A percentile compares a stretch with the other conserved stretches of the same genome.
Evolutionary conservation across 1,140 invertebrate species (phyloP).

Genomic region (Calliopsis andreniformis): DNA sequence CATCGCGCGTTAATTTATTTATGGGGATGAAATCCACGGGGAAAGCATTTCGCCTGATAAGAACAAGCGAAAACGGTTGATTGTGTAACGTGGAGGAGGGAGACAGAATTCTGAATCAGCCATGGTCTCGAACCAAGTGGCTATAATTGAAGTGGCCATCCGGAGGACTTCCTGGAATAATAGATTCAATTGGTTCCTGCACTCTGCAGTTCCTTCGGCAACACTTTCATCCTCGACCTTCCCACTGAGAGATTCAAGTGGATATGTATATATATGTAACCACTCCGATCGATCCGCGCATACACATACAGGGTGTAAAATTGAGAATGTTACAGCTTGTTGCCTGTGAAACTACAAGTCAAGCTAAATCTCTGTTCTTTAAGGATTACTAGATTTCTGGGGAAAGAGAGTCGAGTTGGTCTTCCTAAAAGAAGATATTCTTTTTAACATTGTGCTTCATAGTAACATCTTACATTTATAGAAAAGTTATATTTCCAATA

Average conservation of each 20-base stretch:
- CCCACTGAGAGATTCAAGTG: background rate
- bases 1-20: too few relatives aligned
- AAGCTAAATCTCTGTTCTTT: too few relatives aligned
- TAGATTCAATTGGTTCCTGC: slow-evolving; percentile 33
- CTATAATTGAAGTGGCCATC: slow-evolving; percentile 34
- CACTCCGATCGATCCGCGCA: background rate
- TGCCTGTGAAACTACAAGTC: too few relatives aligned
- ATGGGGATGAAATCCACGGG: background rate
- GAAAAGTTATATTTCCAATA: too few relatives aligned
- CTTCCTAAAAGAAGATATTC: too few relatives aligned
- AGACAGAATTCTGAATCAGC: background rate
- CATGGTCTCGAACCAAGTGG: background rate
- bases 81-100: background rate
- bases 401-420: too few relatives aligned
- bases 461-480: too few relatives aligned
- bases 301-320: background rate
- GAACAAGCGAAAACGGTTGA: background rate
- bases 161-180: slow-evolving; percentile 35
- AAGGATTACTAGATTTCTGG: too few relatives aligned
- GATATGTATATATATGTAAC: background rate
- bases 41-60: background rate
- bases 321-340: too few relatives aligned
- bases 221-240: slow-evolving; percentile 31
- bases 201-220: slow-evolving; percentile 18
- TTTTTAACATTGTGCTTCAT: too few relatives aligned